These are phyloP conservation scores for Campoletis sonorensis DNA, from an alignment of 1,140 invertebrate species.

Conservation along the genomic window DNA sequence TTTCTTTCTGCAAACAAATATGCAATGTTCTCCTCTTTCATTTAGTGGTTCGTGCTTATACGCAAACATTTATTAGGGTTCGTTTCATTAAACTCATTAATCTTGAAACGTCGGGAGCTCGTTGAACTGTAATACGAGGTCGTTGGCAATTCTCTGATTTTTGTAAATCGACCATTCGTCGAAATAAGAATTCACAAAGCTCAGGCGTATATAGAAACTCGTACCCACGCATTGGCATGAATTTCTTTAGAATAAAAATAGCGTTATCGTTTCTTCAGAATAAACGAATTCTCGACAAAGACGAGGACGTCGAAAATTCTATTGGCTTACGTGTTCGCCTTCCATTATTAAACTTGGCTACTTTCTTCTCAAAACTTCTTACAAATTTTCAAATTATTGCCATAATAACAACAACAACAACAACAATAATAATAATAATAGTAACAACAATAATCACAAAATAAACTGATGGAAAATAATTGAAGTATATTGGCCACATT, in stretches of 20 bases:
- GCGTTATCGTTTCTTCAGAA: background rate
- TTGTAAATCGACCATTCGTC: background rate
- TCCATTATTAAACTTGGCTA: background rate
- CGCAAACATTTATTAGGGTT: background rate
- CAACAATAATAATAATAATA: too few species aligned
- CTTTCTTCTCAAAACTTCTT: background rate
- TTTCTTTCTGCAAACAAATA: background rate
- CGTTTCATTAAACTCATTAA: background rate
- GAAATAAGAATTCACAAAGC: background rate
- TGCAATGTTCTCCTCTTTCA: background rate
- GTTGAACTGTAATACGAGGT: background rate
- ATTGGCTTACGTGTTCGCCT: background rate
- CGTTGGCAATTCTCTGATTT: conserved; percentile 10
- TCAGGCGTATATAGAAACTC: background rate
- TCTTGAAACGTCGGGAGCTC: background rate
- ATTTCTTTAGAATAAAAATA: conserved; percentile 22
- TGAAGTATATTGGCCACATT: too few species aligned
- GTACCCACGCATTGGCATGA: conserved; percentile 21
- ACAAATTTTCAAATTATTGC: background rate
- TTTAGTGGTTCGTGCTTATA: background rate
- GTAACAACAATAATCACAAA: too few species aligned
- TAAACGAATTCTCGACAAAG: conserved; percentile 6
- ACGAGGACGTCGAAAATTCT: background rate
- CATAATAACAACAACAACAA: background rate
- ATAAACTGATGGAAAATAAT: too few species aligned